Percentiles rank a stretch among this genome's conserved stretches.
Evolutionary conservation across 1,140 invertebrate species (phyloP).

Genomic region (Melipona quadrifasciata): DNA sequence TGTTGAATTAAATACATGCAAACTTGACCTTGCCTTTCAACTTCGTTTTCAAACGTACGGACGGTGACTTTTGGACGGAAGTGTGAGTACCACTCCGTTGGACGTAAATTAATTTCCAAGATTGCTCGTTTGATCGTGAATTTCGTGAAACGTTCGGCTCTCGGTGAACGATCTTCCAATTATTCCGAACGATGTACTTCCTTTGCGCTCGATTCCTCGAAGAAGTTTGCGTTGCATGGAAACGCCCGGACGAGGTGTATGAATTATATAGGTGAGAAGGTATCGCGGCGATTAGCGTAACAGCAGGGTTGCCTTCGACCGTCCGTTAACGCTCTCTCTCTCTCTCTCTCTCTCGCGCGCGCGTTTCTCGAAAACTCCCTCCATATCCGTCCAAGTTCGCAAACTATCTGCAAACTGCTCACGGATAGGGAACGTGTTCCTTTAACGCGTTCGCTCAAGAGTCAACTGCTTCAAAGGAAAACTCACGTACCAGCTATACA

Average conservation of each 20-base stretch:
- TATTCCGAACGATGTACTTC: constrained; percentile 14
- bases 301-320: constrained; percentile 4
- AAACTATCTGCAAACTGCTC: constrained; percentile 42
- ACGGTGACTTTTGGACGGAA: no score
- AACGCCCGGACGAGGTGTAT: no score
- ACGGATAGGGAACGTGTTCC: constrained; percentile 24
- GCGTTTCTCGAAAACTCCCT: neutral
- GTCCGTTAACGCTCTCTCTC: constrained; percentile 5
- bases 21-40: no score
- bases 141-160: neutral
- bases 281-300: constrained; percentile 32
- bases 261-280: constrained; percentile 1
- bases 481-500: neutral
- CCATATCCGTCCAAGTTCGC: constrained; percentile 9
- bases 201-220: neutral
- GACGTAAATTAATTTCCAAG: neutral
- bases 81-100: neutral
- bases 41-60: no score
- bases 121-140: neutral
- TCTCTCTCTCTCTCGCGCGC: neutral
- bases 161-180: neutral
- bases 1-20: no score
- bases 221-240: neutral
- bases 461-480: constrained; percentile 35
- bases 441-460: neutral